A percentile compares a stretch with the other conserved stretches of the same genome.
Evolutionary conservation across 2,888 invertebrate species (phyloP).

Genomic region (Sminthurides aquaticus): DNA sequence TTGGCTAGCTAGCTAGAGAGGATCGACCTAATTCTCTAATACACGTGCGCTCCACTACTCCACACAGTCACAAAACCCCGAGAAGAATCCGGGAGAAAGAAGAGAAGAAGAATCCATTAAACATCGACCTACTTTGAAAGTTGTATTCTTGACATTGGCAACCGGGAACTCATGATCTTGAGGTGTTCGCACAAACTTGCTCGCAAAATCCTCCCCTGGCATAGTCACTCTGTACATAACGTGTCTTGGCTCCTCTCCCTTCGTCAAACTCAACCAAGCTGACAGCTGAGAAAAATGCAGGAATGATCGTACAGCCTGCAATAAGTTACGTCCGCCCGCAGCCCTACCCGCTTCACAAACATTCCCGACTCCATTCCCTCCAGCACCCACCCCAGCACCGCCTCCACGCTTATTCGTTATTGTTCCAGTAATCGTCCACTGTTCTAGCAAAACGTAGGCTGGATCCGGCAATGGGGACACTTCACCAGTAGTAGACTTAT

Average conservation of each 20-base stretch:
- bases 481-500: conserved; percentile 47
- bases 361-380: background rate
- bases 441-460: conserved; percentile 59
- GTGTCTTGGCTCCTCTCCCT: conserved; percentile 48
- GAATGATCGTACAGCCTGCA: conserved; percentile 88
- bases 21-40: conserved; percentile 2
- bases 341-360: conserved; percentile 19
- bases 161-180: conserved; percentile 65
- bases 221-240: conserved; percentile 63
- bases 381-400: conserved; percentile 8
- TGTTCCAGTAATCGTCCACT: conserved; percentile 59
- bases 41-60: background rate
- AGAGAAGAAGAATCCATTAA: too few relatives aligned
- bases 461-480: conserved; percentile 47
- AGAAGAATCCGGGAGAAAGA: too few relatives aligned
- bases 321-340: conserved; percentile 56
- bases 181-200: conserved; percentile 51
- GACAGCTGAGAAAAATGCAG: conserved; percentile 94
- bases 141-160: conserved; percentile 55
- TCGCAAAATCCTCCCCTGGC: conserved; percentile 59
- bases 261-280: conserved; percentile 65
- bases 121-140: conserved; percentile 52
- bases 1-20: too few relatives aligned
- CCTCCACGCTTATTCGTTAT: conserved; percentile 31
- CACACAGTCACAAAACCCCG: background rate